Evolutionary conservation across 2,797 vertebrate species (phyloP), one percentile per base, ranked within the genome.

Genomic region (Tokudaia tokunoshimensis): DNA sequence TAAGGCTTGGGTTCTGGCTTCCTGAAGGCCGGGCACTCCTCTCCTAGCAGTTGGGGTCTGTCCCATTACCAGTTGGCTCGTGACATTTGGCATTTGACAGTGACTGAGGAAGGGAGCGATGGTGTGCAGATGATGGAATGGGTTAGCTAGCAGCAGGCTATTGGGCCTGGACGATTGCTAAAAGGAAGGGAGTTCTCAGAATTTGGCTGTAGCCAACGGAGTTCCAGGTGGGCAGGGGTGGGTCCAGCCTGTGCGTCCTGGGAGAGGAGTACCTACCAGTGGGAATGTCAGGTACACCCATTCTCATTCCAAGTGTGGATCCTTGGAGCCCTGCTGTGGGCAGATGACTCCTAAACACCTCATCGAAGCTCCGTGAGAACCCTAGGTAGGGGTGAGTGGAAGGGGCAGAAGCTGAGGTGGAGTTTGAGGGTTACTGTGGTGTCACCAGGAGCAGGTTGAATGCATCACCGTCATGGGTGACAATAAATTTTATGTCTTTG

Each of bases 401-500:
- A 24, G 19, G 37, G 31, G 59, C 20, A 76, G 91, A 88, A 19
- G 79, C 63, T 47, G 31, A 3, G 34, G 14, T 44, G 8, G 44
- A 83, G 34, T 80, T 55, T n/a, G 65, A 34, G 55, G 34, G 74
- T 63, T 75, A 50, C 89, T 41, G 74, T 2, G 15, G 55, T 72
- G 79, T 14, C 84, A 76, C 34, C 57, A 67, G 79, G 50, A 78
- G 44, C 41, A 50, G 57, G 80, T 52, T 6, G 50, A 41, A 80
- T 44, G 5, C 63, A 59, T 24, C 63, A 57, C 31, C 3, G 65
- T 89, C 52, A 37, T 3, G 4, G 34, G 52, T 13, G 79, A 90
- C 92, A 82, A 61, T 65, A 82, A 17, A 94, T 93, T 96, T 86
- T 90, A 96, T 81, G 92, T 74, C 70, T 93, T 89, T 89, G 96